Evolutionary conservation across 2,888 invertebrate species (phyloP).

Genomic region (Synanthedon tipuliformis): DNA sequence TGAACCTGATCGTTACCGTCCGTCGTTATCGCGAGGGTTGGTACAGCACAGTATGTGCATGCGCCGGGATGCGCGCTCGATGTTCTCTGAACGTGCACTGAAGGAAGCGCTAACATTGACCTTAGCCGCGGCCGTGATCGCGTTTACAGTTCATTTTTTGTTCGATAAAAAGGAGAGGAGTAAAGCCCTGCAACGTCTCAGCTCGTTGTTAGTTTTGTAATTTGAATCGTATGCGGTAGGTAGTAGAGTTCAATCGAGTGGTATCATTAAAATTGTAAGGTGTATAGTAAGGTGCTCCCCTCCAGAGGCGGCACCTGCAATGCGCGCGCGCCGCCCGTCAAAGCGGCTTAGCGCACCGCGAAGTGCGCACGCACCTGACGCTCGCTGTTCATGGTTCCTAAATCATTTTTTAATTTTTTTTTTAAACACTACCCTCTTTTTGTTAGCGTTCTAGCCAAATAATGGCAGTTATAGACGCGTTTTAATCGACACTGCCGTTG

Average conservation of each 20-base stretch:
- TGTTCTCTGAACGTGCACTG: conserved; percentile 67
- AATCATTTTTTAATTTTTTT: neutral
- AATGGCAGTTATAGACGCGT: too few relatives aligned
- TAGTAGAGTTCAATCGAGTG: conserved; percentile 8
- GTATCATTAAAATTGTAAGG: conserved; percentile 46
- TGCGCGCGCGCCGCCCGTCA: conserved; percentile 60
- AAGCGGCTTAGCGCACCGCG: conserved; percentile 43
- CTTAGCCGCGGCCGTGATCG: conserved; percentile 70
- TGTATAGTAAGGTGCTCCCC: conserved; percentile 65
- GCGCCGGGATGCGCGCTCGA: conserved; percentile 61
- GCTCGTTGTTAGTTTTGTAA: conserved; percentile 2
- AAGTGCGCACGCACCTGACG: conserved; percentile 46
- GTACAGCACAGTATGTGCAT: conserved; percentile 25
- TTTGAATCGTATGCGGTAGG: conserved; percentile 11
- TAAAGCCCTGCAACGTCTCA: conserved; percentile 55
- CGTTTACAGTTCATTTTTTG: conserved; percentile 72
- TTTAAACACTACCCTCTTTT: neutral
- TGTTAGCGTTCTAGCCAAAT: neutral
- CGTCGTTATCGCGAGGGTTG: conserved; percentile 15
- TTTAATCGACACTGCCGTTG: too few relatives aligned
- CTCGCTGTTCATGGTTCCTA: conserved; percentile 29
- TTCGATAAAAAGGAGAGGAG: conserved; percentile 72
- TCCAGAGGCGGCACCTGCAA: conserved; percentile 66
- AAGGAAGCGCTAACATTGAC: conserved; percentile 72
- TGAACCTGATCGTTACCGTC: conserved; percentile 31